These are phyloP conservation scores for Biston betularia DNA, from an alignment of 2,888 invertebrate genomes.

Conservation along the genomic window DNA sequence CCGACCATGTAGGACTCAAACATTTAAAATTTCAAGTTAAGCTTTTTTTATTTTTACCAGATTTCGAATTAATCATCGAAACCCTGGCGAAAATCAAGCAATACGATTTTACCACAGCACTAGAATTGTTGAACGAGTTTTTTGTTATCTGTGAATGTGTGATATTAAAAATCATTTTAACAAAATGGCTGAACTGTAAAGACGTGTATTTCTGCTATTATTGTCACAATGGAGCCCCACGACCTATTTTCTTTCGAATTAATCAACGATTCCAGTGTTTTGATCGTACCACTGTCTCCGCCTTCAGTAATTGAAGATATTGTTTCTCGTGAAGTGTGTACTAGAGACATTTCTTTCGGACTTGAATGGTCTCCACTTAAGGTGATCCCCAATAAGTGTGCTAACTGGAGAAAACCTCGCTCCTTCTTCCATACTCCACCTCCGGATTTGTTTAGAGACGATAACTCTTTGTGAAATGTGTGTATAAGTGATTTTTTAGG, in stretches of 20 bases:
- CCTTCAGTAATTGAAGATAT: slow-evolving; percentile 54
- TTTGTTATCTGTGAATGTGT: neutral
- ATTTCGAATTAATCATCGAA: too few relatives aligned
- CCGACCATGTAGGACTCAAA: too few relatives aligned
- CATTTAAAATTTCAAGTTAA: too few relatives aligned
- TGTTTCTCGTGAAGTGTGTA: slow-evolving; percentile 64
- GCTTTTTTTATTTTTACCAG: too few relatives aligned
- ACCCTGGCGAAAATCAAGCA: too few relatives aligned
- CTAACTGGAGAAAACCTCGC: slow-evolving; percentile 46
- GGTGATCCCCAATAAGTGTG: slow-evolving; percentile 56
- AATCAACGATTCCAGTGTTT: slow-evolving; percentile 65
- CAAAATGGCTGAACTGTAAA: slow-evolving; percentile 85
- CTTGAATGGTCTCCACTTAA: slow-evolving; percentile 57
- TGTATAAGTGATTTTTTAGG: slow-evolving; percentile 34
- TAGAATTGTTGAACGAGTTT: neutral
- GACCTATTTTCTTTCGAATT: slow-evolving; percentile 65
- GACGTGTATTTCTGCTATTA: slow-evolving; percentile 74
- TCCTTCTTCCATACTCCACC: slow-evolving; percentile 67
- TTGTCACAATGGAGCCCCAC: slow-evolving; percentile 78
- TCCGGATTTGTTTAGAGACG: slow-evolving; percentile 62
- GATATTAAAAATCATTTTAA: slow-evolving; percentile 50
- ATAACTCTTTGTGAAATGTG: slow-evolving; percentile 41
- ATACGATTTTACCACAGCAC: neutral
- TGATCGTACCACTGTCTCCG: slow-evolving; percentile 24
- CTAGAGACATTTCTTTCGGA: slow-evolving; percentile 45